Conservation (phyloP, 2,113 vertebrate genomes). For the western clawed frog (Xenopus tropicalis) region DNA sequence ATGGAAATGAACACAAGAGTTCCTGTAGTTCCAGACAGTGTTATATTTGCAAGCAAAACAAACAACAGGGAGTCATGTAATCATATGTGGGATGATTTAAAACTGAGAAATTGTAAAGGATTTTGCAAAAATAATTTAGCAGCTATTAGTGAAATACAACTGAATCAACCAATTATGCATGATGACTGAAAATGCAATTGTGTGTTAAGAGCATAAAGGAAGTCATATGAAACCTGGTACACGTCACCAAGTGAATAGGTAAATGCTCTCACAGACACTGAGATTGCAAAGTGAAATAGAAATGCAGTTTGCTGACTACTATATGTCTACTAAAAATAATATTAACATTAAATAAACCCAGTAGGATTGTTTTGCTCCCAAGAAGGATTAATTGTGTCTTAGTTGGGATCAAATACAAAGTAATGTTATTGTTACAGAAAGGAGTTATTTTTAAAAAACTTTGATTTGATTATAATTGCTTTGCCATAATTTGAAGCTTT, state of each 20-base stretch:
- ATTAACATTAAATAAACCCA: no score
- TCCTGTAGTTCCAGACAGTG: slow-evolving; percentile 29
- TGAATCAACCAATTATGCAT: slow-evolving; percentile 19
- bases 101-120: slow-evolving; percentile 1
- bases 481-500: no score
- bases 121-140: slow-evolving; percentile 25
- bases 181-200: slow-evolving; percentile 14
- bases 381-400: no score
- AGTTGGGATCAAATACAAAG: no score
- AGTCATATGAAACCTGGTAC: slow-evolving; percentile 15
- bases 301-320: no score
- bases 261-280: no score
- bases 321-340: no score
- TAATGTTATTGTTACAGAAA: no score
- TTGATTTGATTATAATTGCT: no score
- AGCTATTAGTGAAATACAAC: slow-evolving; percentile 27
- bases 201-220: slow-evolving; percentile 22
- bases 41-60: slow-evolving; percentile 42
- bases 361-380: no score
- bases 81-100: slow-evolving; percentile 32
- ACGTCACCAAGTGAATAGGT: not conserved
- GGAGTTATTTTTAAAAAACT: no score
- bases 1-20: slow-evolving; percentile 40
- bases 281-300: no score
- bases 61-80: slow-evolving; percentile 39